Percentiles rank a stretch among this genome's conserved stretches.
Evolutionary conservation across 2,797 vertebrate species (phyloP).

Genomic region (Sebastes goodei): DNA sequence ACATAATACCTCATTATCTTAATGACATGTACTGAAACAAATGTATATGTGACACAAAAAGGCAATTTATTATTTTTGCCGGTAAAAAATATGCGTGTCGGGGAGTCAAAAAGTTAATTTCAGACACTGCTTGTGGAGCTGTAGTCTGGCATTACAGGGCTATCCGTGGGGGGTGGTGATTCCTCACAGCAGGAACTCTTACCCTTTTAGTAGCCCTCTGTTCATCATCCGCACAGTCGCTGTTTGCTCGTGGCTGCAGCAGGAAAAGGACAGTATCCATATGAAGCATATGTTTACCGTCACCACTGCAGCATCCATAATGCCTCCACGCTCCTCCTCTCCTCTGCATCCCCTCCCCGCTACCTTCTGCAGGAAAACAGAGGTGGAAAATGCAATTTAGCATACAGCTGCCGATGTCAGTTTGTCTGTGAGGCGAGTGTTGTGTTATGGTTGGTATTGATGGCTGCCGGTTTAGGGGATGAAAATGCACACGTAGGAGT

Average conservation of each 20-base stretch:
- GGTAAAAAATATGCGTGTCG: too few relatives aligned
- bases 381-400: slow-evolving; percentile 21
- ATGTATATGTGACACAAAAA: too few relatives aligned
- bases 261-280: slow-evolving; percentile 41
- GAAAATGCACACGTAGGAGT: slow-evolving; percentile 1
- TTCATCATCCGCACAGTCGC: slow-evolving; percentile 8
- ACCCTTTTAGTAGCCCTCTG: slow-evolving; percentile 20
- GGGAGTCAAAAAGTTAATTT: too few relatives aligned
- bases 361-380: slow-evolving; percentile 10
- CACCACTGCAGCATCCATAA: slow-evolving; percentile 41
- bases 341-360: background rate
- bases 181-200: slow-evolving; percentile 25
- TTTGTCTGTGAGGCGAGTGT: background rate
- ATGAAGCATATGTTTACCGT: slow-evolving; percentile 40
- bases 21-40: too few relatives aligned
- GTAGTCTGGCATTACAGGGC: background rate
- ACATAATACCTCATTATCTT: too few relatives aligned
- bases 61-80: too few relatives aligned
- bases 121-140: background rate
- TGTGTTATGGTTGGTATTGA: background rate
- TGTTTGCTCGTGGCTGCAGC: slow-evolving; percentile 3
- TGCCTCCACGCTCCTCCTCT: background rate
- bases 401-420: slow-evolving; percentile 5
- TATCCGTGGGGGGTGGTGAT: background rate
- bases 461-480: background rate